Evolutionary conservation across 2,888 invertebrate genomes (phyloP).

Genomic region (Cerastis leucographa): DNA sequence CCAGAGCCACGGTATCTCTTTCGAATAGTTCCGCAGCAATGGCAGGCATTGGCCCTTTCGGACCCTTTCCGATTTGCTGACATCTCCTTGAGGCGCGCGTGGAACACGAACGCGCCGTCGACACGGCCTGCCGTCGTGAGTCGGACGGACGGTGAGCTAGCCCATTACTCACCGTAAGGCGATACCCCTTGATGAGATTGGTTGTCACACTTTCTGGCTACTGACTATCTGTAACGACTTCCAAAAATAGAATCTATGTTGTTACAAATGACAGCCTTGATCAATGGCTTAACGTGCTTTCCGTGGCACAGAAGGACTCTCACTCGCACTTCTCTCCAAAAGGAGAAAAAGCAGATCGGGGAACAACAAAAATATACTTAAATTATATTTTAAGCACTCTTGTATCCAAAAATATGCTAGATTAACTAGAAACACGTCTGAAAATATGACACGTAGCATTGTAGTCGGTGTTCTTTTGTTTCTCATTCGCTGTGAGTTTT

Average conservation of each 20-base stretch:
- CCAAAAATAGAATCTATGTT: not conserved
- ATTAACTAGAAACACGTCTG: constrained; percentile 35
- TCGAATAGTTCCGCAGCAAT: too few relatives aligned
- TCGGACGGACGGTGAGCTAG: too few relatives aligned
- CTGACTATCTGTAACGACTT: not conserved
- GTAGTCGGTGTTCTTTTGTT: constrained; percentile 44
- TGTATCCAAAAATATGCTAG: not conserved
- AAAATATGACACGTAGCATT: constrained; percentile 49
- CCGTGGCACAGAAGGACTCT: not conserved
- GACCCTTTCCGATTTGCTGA: too few relatives aligned
- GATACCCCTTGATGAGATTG: not conserved
- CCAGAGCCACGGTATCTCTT: too few relatives aligned
- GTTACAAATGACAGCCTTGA: not conserved
- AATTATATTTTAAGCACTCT: not conserved
- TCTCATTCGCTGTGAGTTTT: constrained; percentile 27
- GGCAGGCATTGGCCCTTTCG: too few relatives aligned
- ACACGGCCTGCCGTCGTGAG: too few relatives aligned
- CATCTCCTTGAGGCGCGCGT: too few relatives aligned
- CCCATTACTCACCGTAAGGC: too few relatives aligned
- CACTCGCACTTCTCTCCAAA: too few relatives aligned
- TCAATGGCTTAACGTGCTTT: not conserved
- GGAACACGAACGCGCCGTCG: too few relatives aligned
- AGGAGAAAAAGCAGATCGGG: too few relatives aligned
- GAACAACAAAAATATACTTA: not conserved
- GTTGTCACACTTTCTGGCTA: not conserved